These are phyloP conservation scores for Fundulus diaphanus DNA, from an alignment of 2,797 vertebrate genomes.

Conservation along the genomic window DNA sequence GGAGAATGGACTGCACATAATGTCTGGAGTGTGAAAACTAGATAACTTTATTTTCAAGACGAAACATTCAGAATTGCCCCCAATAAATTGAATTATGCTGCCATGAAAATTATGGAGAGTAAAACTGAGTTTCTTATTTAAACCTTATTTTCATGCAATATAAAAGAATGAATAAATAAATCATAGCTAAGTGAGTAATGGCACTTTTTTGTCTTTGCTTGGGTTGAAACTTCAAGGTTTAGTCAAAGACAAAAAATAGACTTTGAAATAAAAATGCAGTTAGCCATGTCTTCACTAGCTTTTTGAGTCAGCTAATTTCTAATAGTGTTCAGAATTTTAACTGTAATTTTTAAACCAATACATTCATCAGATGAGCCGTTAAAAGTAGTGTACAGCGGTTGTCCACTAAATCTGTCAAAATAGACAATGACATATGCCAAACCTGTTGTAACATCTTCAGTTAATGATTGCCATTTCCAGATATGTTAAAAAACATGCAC, in stretches of 20 bases:
- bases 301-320: background rate
- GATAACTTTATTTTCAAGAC: slow-evolving; percentile 30
- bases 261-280: background rate
- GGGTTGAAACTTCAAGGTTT: background rate
- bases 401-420: background rate
- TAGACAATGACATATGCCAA: background rate
- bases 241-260: background rate
- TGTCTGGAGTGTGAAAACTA: slow-evolving; percentile 32
- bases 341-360: background rate
- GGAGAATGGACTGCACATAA: slow-evolving; percentile 42
- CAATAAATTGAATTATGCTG: slow-evolving; percentile 27
- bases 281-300: too few species aligned
- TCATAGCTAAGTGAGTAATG: background rate
- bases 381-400: background rate
- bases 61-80: slow-evolving; percentile 37
- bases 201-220: background rate
- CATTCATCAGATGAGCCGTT: background rate
- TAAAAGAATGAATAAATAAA: background rate
- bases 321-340: background rate
- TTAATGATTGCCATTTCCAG: background rate
- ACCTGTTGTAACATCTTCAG: background rate
- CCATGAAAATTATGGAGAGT: slow-evolving; percentile 34
- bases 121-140: too few species aligned
- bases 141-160: background rate
- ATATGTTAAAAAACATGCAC: background rate